Conservation (phyloP, 2,888 invertebrate genomes). For the Phyllotreta cruciferae region DNA sequence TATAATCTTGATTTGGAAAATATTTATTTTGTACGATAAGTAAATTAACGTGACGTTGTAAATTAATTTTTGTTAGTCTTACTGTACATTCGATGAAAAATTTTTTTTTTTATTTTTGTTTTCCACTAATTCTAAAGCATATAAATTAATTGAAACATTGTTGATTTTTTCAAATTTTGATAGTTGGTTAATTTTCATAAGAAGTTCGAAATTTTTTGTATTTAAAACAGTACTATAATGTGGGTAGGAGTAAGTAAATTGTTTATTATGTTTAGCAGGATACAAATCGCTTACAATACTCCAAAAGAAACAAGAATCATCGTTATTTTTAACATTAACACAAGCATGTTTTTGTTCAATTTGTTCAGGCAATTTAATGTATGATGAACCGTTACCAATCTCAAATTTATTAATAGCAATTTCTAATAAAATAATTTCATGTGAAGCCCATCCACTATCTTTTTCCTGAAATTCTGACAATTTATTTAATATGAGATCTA, state of each 20-base stretch:
- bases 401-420: constrained; percentile 25
- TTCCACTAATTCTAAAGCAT: too few species aligned
- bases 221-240: constrained; percentile 17
- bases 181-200: background rate
- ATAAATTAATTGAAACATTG: constrained; percentile 16
- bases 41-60: constrained; percentile 13
- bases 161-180: background rate
- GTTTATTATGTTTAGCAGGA: constrained; percentile 4
- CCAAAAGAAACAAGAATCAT: constrained; percentile 19
- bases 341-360: constrained; percentile 9
- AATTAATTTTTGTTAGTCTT: background rate
- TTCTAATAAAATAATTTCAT: constrained; percentile 23
- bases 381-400: constrained; percentile 28
- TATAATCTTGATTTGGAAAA: background rate
- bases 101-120: too few species aligned
- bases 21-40: constrained; percentile 5
- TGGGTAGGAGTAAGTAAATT: constrained; percentile 8
- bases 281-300: constrained; percentile 12
- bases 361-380: constrained; percentile 20
- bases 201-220: background rate
- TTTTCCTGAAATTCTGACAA: constrained; percentile 19
- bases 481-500: constrained; percentile 8
- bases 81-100: too few species aligned
- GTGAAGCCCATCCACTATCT: constrained; percentile 21
- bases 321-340: constrained; percentile 15